Base-by-base conservation (phyloP, 23 tunicate species). In the Botrylloides violaceus region DNA sequence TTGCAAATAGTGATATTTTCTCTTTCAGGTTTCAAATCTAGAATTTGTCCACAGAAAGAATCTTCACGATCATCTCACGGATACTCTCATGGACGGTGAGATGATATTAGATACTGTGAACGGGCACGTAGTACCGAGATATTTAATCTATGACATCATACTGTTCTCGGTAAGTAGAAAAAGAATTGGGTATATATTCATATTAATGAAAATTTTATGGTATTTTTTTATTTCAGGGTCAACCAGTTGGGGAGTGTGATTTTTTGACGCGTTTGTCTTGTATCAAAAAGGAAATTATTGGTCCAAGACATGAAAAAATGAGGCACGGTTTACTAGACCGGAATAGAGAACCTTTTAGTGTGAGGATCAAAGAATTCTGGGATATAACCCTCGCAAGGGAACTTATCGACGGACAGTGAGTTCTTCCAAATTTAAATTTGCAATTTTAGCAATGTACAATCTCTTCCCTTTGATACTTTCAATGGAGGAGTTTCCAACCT, bases 171-270 rank as follows among this genome's bases (percentile, higher is more conserved):
- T 87, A 32, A 71, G 82, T 71, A 7, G 9, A 15, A 43, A 15
- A 7, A 15, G 15, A 9, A 9, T 43, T 43, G 53, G 9, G 9
- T 43, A 7, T 43, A 43, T 43, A 43, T 43, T 43, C 9, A 7
- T 43, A n/a, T n/a, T n/a, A n/a, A n/a, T 59, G 23, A 26, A 5
- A 59, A n/a, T 59, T 59, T 6, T 7, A 9, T 20, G 23, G 64
- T 5, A 59, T 61, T 18, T 3, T 22, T 28, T 59, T 18, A 57
- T 32, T 29, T 25, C 71, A 88, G 96, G 78, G 80, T 1, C 87
- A 88, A 59, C 98, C 98, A n/a, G 86, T 93, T 58, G 98, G 94
- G 0, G 85, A 90, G 22, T 90, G 98, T 70, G 91, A 83, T 49
- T 90, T 90, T 53, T 80, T 61, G 20, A 66, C 84, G 2, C 81